Conservation (phyloP, 2,888 invertebrate genomes). For the Psococerastis gibbosa region DNA sequence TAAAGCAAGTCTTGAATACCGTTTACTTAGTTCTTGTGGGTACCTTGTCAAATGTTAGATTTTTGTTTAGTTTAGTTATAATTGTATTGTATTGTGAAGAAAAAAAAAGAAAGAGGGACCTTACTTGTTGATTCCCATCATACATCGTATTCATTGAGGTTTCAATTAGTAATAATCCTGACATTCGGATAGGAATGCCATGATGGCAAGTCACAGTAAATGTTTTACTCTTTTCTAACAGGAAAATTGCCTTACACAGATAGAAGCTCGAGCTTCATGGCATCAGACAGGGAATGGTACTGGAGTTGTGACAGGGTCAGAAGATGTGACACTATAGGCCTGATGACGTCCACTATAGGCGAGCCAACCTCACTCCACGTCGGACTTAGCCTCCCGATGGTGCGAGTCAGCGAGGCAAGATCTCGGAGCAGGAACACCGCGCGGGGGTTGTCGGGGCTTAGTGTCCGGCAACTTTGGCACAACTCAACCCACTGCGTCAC, state of each 20-base stretch:
- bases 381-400: conserved; percentile 30
- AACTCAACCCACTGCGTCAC: conserved; percentile 4
- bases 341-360: neutral
- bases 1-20: conserved; percentile 11
- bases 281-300: conserved; percentile 7
- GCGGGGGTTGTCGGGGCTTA: neutral
- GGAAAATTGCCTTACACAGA: conserved; percentile 4
- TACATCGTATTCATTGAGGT: too few relatives aligned
- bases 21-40: too few relatives aligned
- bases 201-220: too few relatives aligned
- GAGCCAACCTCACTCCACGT: conserved; percentile 25
- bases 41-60: too few relatives aligned
- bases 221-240: conserved; percentile 1
- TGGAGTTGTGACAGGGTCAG: neutral
- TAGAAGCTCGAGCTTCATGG: conserved; percentile 10
- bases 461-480: neutral
- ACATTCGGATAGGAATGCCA: too few relatives aligned
- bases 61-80: too few relatives aligned
- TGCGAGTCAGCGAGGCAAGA: conserved; percentile 30
- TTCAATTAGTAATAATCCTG: too few relatives aligned
- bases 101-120: too few relatives aligned
- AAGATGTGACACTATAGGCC: neutral
- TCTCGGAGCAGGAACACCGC: conserved; percentile 25
- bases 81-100: too few relatives aligned
- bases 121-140: too few relatives aligned